Evolutionary conservation across 1,140 invertebrate species (phyloP), one percentile per base, ranked within the genome.

Genomic region (Propsilocerus akamusi): DNA sequence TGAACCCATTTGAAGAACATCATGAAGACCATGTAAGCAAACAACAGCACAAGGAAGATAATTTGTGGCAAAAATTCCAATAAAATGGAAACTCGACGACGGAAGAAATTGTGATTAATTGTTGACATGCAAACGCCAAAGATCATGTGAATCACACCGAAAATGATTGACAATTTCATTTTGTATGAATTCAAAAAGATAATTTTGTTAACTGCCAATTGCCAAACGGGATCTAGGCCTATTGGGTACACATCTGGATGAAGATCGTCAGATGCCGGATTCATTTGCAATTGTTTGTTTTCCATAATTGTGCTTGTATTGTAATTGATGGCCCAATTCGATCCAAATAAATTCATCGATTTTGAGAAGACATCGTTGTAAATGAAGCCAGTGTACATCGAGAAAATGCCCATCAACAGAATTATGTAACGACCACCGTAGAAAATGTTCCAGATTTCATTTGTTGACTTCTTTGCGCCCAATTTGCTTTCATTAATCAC

Each of bases 331-430:
- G 54, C 59, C 83, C 83, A 91, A 30, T 71, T 71, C 8, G 79
- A 81, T 0, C 83, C 84, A 65, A 91, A 90, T 23, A 90, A 69
- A 54, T 88, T 89, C 32, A 88, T 55, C 0, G 83, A 79, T 56
- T 86, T 88, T 5, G 83, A 81, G 61, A 88, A 90, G 14, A 83
- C 66, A 62, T 90, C 86, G 58, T 90, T 91, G 66, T 91, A 91
- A 55, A 91, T 76, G 11, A 88, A 59, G 0, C 86, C 86, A 26
- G 86, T 83, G 62, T 89, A 89, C 4, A 89, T 76, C 2, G 83
- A 86, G 59, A 89, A 91, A 25, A 78, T 51, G 1, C 85, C 86
- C 87, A 91, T 91, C 12, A 91, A 57, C 4, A 88, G 61, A 52
- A 91, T 86, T 34, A 90, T 83, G 59, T 91, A 91, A 14, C 86